Evolutionary conservation across 2,113 vertebrate species (phyloP), one percentile per base, ranked within the genome.

Genomic region (Hydrolagus affinis): DNA sequence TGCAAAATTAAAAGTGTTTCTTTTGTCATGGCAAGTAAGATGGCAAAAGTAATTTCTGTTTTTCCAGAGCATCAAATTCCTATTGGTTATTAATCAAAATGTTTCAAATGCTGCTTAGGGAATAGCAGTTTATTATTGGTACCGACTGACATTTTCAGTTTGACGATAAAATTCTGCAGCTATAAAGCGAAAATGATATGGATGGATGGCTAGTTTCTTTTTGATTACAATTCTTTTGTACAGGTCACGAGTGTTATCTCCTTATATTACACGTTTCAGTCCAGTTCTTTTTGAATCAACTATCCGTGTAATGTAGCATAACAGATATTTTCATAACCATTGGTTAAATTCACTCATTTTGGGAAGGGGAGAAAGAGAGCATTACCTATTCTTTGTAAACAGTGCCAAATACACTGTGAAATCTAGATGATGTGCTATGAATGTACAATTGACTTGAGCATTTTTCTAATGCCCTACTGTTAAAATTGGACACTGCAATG

Each of bases 371-470:
- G 17, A 28, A 10, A 9, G 19, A 25, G 19, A n/a, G 83, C 7
- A 68, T 83, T 32, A 30, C 17, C 62, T 68, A 83, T 64, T 19
- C 25, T 10, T 64, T 17, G 85, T 78, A 77, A 90, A 86, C 88
- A 89, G 93, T 94, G 93, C 93, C 93, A 94, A 94, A 91, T 85
- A 88, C 90, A 89, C 91, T 91, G 89, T 91, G 32, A 66, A 30
- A 88, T 89, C 89, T 87, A 86, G 86, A 1, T 30, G 85, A 90
- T 86, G 85, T 87, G 89, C 88, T 91, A 85, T 90, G 91, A 93
- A 92, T 92, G 91, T 93, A 90, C 0, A 30, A 83, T 8, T 28
- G 25, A 68, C 25, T 83, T 44, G 14, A 83, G 32, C 78, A 68
- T 21, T 83, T 66, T 0, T 66, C 23, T 28, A 44, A 44, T 44